Base-by-base conservation (phyloP, 2,113 vertebrate species). In the Macquaria ambigua region DNA sequence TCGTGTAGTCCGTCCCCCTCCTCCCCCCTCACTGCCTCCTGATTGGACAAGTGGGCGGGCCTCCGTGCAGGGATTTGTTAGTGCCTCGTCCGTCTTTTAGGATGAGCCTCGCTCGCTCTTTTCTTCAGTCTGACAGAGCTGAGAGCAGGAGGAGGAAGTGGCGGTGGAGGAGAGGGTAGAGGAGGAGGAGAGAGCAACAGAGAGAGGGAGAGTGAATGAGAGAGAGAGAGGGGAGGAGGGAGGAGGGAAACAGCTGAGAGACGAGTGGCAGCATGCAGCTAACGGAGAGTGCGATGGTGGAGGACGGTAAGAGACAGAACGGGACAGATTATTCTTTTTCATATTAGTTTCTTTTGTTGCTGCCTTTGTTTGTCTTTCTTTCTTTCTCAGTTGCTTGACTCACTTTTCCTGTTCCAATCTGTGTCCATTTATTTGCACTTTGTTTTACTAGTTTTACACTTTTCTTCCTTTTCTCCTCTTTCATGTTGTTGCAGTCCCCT, bases 31-130 rank as follows among this genome's bases (percentile, higher is more conserved):
- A 8, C 89, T 61, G 1, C 0, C n/a, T 82, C 63, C 4, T 46
- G 92, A 95, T 95, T 96, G 96, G 95, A 90, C 89, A 74, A 87
- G 81, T 71, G 92, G 89, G 74, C 28, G 46, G 50, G 78, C 94
- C 94, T 96, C 93, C 58, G 8, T 89, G 95, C 89, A 66, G 85
- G 93, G 92, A 87, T 95, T 94, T 93, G 90, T 93, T 87, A 0
- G 70, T 62, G 28, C 72, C 61, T 72, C 74, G 77, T 82, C 80
- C 82, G 85, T 94, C 83, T 93, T 94, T 88, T 89, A 91, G 93
- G 78, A 82, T 90, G 92, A 92, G 89, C 89, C 89, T 89, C 91
- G 81, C 81, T 82, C 31, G 1, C 52, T 82, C 76, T 69, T 18
- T 52, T 63, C 89, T 67, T 90, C 87, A 92, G 90, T 92, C 82